Base-by-base conservation (phyloP, 2,797 vertebrate species). In the Morus bassanus region DNA sequence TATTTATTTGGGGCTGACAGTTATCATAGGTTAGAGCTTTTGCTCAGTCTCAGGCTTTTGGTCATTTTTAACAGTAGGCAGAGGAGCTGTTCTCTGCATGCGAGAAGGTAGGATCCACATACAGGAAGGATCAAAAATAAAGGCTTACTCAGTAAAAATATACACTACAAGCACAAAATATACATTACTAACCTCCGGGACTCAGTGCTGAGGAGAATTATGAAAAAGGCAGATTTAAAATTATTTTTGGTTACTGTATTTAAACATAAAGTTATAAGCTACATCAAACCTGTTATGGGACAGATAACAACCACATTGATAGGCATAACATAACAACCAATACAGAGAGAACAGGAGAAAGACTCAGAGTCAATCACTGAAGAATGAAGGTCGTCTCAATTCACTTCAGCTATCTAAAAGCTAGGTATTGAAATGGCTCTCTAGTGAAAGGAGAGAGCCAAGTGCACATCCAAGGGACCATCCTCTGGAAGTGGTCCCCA, bases 1-100 rank as follows among this genome's bases (percentile, higher is more conserved):
- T 85, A 88, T 91, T 92, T 94, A 73, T 93, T 88, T 84, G 50
- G 43, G 37, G 30, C 12, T 88, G 61, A 78, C 53, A 84, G 76
- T 89, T 95, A 81, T 69, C 43, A 84, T 33, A 69, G 16, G 61
- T 81, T 88, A 88, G 43, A 91, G 54, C 46, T 89, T 83, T 95
- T 92, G 4, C 72, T 91, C 33, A 69, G 37, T 72, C 53, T 91
- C 63, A 28, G 39, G 27, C n/a, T 95, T 95, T 91, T 59, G 89
- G 64, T 74, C 61, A 46, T 64, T 96, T 93, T 80, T 83, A 80
- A 39, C 31, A 64, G 12, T 23, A 82, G 28, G 13, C 27, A 57
- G 54, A 91, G 50, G 75, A 60, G 10, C 10, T 70, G 48, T 11
- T 1, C 17, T 85, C 35, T 59, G 18, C 14, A 8, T 70, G 57